Base-by-base conservation (phyloP, 2,797 vertebrate genomes). In the Atherinosoma microstoma region DNA sequence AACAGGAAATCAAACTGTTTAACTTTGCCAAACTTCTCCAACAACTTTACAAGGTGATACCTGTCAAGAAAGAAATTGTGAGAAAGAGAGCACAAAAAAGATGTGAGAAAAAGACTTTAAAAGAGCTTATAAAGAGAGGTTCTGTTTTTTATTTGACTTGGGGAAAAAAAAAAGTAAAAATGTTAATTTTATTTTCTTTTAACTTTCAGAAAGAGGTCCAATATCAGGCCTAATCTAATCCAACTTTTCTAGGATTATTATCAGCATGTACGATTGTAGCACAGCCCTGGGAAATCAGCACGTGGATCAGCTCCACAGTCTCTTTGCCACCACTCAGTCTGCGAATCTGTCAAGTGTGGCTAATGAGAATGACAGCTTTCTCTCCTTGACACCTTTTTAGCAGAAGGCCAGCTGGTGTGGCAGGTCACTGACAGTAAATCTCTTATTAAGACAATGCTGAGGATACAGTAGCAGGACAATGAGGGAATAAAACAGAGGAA, bases 1-100 rank as follows among this genome's bases (percentile, higher is more conserved):
- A 99, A 99, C 67, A 99, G 95, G 87, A 99, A 99, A 92, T 99
- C 98, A 86, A 99, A 99, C 73, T 99, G 97, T 90, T 98, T 98
- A 35, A 99, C 98, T 56, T 97, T 95, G 82, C 98, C 98, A 89
- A 99, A 99, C 90, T 95, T 98, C 93, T 99, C 97, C 72, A 99
- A 93, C 34, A 99, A 93, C 83, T 99, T 99, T 90, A 99, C 96
- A 63, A 99, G 95, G 79, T 99, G 96, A 80, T 97, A 99, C 75
- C 97, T 99, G 93, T 51, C 70, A 22, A 73, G 60, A 88, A 73
- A 89, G 18, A 20, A 60, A 24, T 34, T 6, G 54, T 0, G 45
- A 27, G 6, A 75, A 9, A 12, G 15, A 63, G 20, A 64, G 22
- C 16, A 10, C 6, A n/a, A 49, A 47, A 40, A 10, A 11, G 0